Evolutionary conservation across 2,797 vertebrate genomes (phyloP).

Genomic region (Myotis vivesi): DNA sequence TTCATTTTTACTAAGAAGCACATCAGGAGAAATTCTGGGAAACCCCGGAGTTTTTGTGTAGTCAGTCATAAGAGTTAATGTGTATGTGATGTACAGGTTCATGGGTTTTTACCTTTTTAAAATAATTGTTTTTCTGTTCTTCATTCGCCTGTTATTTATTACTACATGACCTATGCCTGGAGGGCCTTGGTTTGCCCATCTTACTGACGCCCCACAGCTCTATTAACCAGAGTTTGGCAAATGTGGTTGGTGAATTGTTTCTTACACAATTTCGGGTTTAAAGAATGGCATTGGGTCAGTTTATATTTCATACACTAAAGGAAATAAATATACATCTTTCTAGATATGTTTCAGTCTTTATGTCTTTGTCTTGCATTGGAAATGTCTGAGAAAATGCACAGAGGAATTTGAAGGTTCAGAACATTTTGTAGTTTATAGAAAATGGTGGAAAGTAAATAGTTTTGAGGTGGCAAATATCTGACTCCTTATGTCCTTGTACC

Average conservation of each 20-base stretch:
- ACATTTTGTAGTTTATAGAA: background rate
- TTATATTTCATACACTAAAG: background rate
- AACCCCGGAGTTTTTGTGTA: background rate
- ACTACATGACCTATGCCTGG: background rate
- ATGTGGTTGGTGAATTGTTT: background rate
- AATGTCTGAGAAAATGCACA: background rate
- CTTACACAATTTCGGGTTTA: background rate
- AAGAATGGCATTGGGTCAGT: background rate
- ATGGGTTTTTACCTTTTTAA: background rate
- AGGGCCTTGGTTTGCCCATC: background rate
- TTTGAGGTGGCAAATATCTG: conserved; percentile 13
- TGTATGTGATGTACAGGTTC: background rate
- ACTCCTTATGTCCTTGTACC: background rate
- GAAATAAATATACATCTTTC: background rate
- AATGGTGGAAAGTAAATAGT: background rate
- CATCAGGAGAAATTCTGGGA: background rate
- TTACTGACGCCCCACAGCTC: background rate
- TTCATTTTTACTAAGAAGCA: conserved; percentile 27
- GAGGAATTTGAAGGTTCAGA: background rate
- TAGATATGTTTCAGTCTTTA: conserved; percentile 33
- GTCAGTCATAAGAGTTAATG: background rate
- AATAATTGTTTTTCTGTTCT: background rate
- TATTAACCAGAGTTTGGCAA: background rate
- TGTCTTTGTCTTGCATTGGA: conserved; percentile 6
- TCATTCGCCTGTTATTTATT: background rate